Percentiles rank a stretch among this genome's conserved stretches.
These are phyloP conservation scores for Gymnodraco acuticeps DNA, from an alignment of 2,797 vertebrate species.

Conservation along the genomic window DNA sequence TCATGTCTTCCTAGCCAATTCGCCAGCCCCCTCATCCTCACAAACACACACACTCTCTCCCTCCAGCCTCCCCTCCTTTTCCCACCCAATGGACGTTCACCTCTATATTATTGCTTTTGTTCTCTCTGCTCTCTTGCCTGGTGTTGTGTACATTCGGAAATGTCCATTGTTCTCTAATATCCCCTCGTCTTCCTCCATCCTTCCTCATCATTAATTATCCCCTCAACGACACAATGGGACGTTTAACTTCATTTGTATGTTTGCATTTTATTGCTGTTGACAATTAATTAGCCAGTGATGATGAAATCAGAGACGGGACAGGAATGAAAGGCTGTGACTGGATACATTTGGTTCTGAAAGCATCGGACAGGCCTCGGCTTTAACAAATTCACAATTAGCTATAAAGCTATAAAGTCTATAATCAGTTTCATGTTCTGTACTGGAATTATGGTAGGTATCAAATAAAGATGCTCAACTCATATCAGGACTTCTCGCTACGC, in stretches of 20 bases:
- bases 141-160: slow-evolving; percentile 17
- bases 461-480: too few species aligned
- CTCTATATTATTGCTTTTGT: slow-evolving; percentile 64
- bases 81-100: not conserved
- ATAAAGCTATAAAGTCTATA: too few species aligned
- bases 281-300: slow-evolving; percentile 50
- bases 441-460: too few species aligned
- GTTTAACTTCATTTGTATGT: slow-evolving; percentile 46
- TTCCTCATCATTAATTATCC: slow-evolving; percentile 47
- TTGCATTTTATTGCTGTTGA: slow-evolving; percentile 36
- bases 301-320: slow-evolving; percentile 30
- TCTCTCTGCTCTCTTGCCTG: slow-evolving; percentile 35
- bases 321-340: slow-evolving; percentile 11
- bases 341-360: not conserved
- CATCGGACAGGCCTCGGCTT: not conserved
- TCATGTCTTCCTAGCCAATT: slow-evolving; percentile 28
- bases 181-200: slow-evolving; percentile 29
- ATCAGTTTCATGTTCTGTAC: too few species aligned
- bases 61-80: too few species aligned
- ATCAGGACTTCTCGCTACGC: too few species aligned
- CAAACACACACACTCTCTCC: not conserved
- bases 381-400: not conserved
- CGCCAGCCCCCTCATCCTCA: not conserved
- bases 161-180: slow-evolving; percentile 55
- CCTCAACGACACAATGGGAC: not conserved